These are phyloP conservation scores for Australoheros scitulus DNA, from an alignment of 2,113 vertebrate genomes.

Conservation along the genomic window DNA sequence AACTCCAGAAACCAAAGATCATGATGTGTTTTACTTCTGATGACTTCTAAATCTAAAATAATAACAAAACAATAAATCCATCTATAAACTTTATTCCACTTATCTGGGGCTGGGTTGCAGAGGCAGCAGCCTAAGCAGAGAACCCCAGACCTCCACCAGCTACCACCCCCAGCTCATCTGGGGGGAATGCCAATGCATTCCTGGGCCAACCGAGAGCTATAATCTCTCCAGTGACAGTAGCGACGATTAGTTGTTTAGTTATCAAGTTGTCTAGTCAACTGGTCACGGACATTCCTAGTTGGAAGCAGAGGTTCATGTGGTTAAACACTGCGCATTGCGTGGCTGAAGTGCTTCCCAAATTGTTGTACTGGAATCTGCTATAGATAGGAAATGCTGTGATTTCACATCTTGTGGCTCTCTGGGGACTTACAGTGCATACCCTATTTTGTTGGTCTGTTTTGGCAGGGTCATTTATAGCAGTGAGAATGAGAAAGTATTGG, in stretches of 20 bases:
- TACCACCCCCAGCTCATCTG: too few species aligned
- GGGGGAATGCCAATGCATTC: too few species aligned
- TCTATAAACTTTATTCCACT: too few species aligned
- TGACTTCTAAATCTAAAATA: not conserved
- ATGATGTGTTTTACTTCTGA: not conserved
- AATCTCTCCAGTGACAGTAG: too few species aligned
- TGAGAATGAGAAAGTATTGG: not conserved
- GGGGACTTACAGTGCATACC: not conserved
- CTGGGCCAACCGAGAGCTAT: too few species aligned
- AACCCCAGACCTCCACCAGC: too few species aligned
- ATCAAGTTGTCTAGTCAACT: too few species aligned
- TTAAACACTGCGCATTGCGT: not conserved
- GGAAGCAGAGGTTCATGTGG: not conserved
- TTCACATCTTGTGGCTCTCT: not conserved
- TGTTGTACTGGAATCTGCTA: not conserved
- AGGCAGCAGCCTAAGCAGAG: too few species aligned
- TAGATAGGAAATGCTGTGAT: not conserved
- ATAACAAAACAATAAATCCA: too few species aligned
- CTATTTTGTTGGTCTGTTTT: not conserved
- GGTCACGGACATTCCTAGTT: not conserved
- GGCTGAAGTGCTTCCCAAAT: not conserved
- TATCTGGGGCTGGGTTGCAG: too few species aligned
- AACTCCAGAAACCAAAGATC: not conserved
- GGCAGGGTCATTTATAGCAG: not conserved
- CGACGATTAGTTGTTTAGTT: too few species aligned